These are phyloP conservation scores for Centroberyx gerrardi DNA, from an alignment of 2,797 vertebrate species.

Conservation along the genomic window DNA sequence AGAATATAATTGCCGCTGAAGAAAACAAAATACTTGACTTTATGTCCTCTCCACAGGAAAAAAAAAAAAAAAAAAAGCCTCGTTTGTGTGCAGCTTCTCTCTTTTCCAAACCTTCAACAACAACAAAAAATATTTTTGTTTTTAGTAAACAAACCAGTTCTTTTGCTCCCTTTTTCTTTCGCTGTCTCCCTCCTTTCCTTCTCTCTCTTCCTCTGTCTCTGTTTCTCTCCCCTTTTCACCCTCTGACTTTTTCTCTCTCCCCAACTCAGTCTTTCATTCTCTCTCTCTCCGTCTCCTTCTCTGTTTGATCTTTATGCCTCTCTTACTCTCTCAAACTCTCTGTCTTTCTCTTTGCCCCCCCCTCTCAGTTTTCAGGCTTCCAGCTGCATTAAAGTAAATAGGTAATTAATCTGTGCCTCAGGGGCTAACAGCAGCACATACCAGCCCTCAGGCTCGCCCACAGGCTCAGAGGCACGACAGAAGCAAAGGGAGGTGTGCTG, in stretches of 20 bases:
- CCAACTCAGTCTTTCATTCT: conserved; percentile 4
- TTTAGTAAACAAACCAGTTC: conserved; percentile 48
- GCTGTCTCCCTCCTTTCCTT: not conserved
- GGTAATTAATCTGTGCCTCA: conserved; percentile 78
- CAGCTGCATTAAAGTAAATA: conserved; percentile 74
- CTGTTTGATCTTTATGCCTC: not conserved
- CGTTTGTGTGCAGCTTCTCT: conserved; percentile 44
- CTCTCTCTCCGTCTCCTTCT: conserved; percentile 11
- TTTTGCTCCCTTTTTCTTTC: conserved; percentile 25
- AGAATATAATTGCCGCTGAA: conserved; percentile 38
- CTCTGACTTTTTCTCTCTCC: conserved; percentile 22
- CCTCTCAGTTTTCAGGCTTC: conserved; percentile 22
- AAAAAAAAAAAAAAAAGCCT: conserved; percentile 32
- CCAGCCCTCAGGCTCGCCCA: conserved; percentile 60
- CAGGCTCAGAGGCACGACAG: conserved; percentile 52
- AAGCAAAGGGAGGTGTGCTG: conserved; percentile 43
- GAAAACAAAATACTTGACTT: conserved; percentile 66
- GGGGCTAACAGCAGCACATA: conserved; percentile 69
- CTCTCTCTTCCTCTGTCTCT: conserved; percentile 17
- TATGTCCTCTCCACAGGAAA: conserved; percentile 27
- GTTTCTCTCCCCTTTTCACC: conserved; percentile 8
- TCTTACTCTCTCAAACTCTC: not conserved
- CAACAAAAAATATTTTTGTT: not conserved
- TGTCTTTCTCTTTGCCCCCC: not conserved
- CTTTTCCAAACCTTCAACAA: conserved; percentile 22